Conservation (phyloP, 2,113 vertebrate genomes). For the Gobiocypris rarus region DNA sequence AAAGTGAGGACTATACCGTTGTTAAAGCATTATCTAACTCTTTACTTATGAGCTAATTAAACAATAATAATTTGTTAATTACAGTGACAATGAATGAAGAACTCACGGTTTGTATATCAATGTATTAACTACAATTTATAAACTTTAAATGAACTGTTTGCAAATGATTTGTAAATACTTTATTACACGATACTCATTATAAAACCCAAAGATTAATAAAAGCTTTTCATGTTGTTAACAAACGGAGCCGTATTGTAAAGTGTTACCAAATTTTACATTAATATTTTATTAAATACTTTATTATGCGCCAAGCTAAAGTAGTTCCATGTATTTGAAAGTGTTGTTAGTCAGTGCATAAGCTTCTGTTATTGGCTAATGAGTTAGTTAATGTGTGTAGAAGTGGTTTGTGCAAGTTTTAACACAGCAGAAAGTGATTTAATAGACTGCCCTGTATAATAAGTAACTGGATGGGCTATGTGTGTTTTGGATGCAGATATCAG, state of each 20-base stretch:
- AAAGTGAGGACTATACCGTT: too few relatives aligned
- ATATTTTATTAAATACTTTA: neutral
- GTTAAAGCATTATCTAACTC: too few relatives aligned
- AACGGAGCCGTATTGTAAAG: neutral
- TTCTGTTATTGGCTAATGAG: slow-evolving; percentile 43
- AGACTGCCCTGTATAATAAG: slow-evolving; percentile 46
- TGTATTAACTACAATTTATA: too few relatives aligned
- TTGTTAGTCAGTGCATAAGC: slow-evolving; percentile 37
- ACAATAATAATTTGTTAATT: too few relatives aligned
- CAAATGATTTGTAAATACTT: too few relatives aligned
- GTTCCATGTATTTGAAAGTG: slow-evolving; percentile 46
- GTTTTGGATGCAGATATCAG: slow-evolving; percentile 36
- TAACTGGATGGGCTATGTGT: slow-evolving; percentile 47
- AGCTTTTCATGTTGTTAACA: neutral
- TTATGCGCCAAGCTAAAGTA: slow-evolving; percentile 32
- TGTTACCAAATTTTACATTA: neutral
- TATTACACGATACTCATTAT: too few relatives aligned
- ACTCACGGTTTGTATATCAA: too few relatives aligned
- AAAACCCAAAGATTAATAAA: neutral
- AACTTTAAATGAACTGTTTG: too few relatives aligned
- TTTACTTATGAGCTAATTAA: too few relatives aligned
- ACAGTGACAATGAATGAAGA: too few relatives aligned
- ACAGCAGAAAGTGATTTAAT: slow-evolving; percentile 45
- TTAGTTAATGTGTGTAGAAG: slow-evolving; percentile 48
- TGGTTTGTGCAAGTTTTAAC: slow-evolving; percentile 32